A percentile compares a stretch with the other conserved stretches of the same genome.
Evolutionary conservation across 2,113 vertebrate species (phyloP).

Genomic region (Marcusenius ussheri): DNA sequence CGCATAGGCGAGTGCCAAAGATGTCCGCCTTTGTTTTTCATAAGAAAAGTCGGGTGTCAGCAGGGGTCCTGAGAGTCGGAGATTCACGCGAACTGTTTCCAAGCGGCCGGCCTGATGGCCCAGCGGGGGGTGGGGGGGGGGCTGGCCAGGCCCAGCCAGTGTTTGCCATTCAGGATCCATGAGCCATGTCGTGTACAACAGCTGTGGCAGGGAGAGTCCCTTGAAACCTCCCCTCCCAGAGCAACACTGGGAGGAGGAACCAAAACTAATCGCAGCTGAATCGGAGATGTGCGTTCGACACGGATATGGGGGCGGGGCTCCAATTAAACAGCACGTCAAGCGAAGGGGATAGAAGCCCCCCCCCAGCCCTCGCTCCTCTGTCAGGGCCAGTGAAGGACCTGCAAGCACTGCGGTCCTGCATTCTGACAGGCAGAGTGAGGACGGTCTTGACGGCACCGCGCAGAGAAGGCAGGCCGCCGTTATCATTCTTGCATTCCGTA

Average conservation of each 20-base stretch:
- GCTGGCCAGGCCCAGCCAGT: background rate
- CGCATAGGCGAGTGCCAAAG: background rate
- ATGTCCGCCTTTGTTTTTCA: background rate
- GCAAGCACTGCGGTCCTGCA: background rate
- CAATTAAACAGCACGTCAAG: constrained; percentile 2
- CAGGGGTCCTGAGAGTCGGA: background rate
- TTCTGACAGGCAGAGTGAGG: background rate
- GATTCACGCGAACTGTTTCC: background rate
- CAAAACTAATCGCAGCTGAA: constrained; percentile 5
- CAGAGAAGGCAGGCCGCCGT: background rate
- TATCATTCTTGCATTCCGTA: background rate
- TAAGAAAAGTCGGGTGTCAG: background rate
- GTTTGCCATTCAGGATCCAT: constrained; percentile 33
- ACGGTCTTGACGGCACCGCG: no score
- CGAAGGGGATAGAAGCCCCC: background rate
- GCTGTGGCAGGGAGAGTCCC: constrained; percentile 38
- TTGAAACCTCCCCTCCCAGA: constrained; percentile 14
- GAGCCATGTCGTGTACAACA: constrained; percentile 48
- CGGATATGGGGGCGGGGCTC: background rate
- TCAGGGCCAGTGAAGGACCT: background rate
- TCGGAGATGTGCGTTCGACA: background rate
- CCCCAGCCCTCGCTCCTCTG: background rate
- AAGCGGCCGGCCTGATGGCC: background rate
- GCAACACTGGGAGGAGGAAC: constrained; percentile 17
- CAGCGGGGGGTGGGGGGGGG: background rate